Evolutionary conservation across 2,888 invertebrate genomes (phyloP).

Genomic region (Cryptocephalus moraei): DNA sequence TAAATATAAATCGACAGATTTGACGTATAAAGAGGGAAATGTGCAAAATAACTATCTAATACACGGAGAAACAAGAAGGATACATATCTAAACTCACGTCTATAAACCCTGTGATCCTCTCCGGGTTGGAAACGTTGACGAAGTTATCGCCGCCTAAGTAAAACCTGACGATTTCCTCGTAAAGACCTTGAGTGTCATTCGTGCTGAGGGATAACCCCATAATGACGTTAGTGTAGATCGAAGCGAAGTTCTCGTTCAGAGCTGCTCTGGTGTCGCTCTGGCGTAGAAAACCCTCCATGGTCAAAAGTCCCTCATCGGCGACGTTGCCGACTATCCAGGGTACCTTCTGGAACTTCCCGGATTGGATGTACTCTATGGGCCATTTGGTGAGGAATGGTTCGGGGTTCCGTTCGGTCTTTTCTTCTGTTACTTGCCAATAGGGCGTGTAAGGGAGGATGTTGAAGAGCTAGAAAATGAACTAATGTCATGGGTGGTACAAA

Average conservation of each 20-base stretch:
- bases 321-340: constrained; percentile 43
- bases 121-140: constrained; percentile 16
- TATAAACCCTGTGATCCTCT: constrained; percentile 24
- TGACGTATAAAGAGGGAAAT: no score
- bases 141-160: constrained; percentile 19
- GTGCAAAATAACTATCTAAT: no score
- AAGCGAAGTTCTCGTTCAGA: constrained; percentile 23
- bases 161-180: constrained; percentile 18
- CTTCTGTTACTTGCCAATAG: constrained; percentile 40
- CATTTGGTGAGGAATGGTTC: constrained; percentile 39
- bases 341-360: constrained; percentile 35
- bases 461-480: constrained; percentile 32
- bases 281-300: constrained; percentile 29
- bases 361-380: constrained; percentile 34
- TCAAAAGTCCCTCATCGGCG: constrained; percentile 42
- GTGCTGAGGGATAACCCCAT: constrained; percentile 18
- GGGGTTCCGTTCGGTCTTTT: constrained; percentile 22
- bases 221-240: constrained; percentile 16
- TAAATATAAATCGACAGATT: no score
- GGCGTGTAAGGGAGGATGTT: constrained; percentile 41
- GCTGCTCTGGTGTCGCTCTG: constrained; percentile 14
- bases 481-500: no score
- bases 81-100: constrained; percentile 18
- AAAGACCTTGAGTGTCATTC: constrained; percentile 14
- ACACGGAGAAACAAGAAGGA: no score